Conservation (phyloP, 2,797 vertebrate species). For the Sebastes vulpes region DNA sequence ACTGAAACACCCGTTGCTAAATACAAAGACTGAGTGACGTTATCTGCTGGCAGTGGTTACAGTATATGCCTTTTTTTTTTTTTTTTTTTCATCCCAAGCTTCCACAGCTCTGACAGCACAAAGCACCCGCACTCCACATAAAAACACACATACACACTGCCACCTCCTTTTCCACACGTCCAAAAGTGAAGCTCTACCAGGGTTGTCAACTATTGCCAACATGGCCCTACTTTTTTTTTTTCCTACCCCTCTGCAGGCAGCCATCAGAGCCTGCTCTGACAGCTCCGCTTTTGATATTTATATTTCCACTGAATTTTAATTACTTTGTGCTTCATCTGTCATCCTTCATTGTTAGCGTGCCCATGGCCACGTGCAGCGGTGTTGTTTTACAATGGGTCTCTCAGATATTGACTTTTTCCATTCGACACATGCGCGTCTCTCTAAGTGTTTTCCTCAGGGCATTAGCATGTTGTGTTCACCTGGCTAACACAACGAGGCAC, state of each 20-base stretch:
- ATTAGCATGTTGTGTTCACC: slow-evolving; percentile 44
- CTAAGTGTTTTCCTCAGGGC: slow-evolving; percentile 25
- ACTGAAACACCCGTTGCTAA: slow-evolving; percentile 41
- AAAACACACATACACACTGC: slow-evolving; percentile 31
- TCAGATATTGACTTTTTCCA: slow-evolving; percentile 38
- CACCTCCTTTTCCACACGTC: slow-evolving; percentile 47
- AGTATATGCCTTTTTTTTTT: slow-evolving; percentile 29
- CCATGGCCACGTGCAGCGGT: slow-evolving; percentile 34
- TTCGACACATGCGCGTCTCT: slow-evolving; percentile 32
- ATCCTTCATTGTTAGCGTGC: slow-evolving; percentile 68
- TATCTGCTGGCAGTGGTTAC: slow-evolving; percentile 71
- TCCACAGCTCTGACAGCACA: slow-evolving; percentile 72
- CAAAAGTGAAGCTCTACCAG: slow-evolving; percentile 65
- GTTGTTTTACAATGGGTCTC: slow-evolving; percentile 56
- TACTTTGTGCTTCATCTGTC: slow-evolving; percentile 66
- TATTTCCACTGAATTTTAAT: slow-evolving; percentile 83
- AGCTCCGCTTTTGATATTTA: slow-evolving; percentile 82
- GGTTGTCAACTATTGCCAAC: slow-evolving; percentile 79
- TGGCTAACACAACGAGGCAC: slow-evolving; percentile 19
- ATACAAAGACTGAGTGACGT: slow-evolving; percentile 80
- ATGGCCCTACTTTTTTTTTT: slow-evolving; percentile 48
- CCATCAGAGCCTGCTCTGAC: slow-evolving; percentile 67
- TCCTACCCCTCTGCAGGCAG: slow-evolving; percentile 53
- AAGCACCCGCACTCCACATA: slow-evolving; percentile 41
- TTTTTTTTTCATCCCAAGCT: slow-evolving; percentile 43